Evolutionary conservation across 2,113 vertebrate genomes (phyloP), one percentile per base, ranked within the genome.

Genomic region (Riparia riparia): DNA sequence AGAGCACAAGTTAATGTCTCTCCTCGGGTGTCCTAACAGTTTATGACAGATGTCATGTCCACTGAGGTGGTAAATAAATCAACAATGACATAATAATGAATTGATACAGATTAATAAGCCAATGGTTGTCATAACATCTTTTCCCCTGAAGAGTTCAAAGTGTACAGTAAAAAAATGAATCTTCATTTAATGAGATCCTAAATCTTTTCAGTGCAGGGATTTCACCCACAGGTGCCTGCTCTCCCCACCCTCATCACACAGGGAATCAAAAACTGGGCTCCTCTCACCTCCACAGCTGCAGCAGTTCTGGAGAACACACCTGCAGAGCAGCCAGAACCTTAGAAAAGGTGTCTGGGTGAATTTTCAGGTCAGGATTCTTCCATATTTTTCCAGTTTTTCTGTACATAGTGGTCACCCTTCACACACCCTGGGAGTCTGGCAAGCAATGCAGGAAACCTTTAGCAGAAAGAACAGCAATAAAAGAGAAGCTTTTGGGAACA

Each of bases 261-360:
- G 19, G 63, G 16, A 24, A 63, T 50, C 37, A 61, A 50, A 31
- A 41, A 20, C 21, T 50, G 24, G 56, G 14, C 39, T 64, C 26
- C 14, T 42, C 32, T 97, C 74, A 98, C 98, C 98, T 98, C 98
- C 10, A 98, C 96, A 73, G 98, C 98, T 73, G 98, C 98, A 37
- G 98, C 98, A 9, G 98, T 57, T 98, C 98, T 2, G 98, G 97
- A 81, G 96, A 98, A 70, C 98, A 98, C 9, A 82, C 41, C 28
- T 97, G 97, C 21, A 99, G 96, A 7, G 97, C 96, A 82, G 65
- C 90, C 32, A 98, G 92, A 65, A 97, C 97, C 77, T 96, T 98
- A 63, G 98, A 87, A 91, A 99, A 98, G 32, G 97, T 60, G 2
- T 96, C 94, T 4, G 98, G 97, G 22, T 95, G 80, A 78, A 98